Conservation (phyloP, 1,140 invertebrate genomes). For the Gonioctena quinquepunctata region DNA sequence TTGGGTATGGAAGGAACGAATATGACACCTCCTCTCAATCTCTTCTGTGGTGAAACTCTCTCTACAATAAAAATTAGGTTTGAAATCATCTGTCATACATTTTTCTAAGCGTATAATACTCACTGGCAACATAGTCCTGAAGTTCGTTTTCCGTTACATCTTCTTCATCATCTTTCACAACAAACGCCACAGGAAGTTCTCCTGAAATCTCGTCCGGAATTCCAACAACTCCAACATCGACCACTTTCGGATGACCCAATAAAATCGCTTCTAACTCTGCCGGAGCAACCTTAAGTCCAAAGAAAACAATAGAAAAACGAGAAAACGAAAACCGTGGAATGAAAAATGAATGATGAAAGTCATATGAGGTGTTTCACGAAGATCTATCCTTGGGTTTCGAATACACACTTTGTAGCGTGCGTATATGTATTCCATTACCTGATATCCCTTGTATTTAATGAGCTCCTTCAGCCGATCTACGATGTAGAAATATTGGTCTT, state of each 20-base stretch:
- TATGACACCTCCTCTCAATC: slow-evolving; percentile 63
- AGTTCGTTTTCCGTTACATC: slow-evolving; percentile 59
- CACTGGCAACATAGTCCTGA: slow-evolving; percentile 58
- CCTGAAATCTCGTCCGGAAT: slow-evolving; percentile 66
- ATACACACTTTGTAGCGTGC: too few relatives aligned
- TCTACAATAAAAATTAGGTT: neutral
- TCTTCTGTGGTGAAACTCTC: slow-evolving; percentile 50
- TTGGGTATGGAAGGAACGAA: slow-evolving; percentile 69
- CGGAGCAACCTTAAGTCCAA: slow-evolving; percentile 67
- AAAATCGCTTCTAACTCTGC: slow-evolving; percentile 75
- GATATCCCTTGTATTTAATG: slow-evolving; percentile 81
- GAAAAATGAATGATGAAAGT: too few relatives aligned
- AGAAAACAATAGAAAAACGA: neutral
- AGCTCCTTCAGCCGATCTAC: slow-evolving; percentile 87
- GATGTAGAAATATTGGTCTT: slow-evolving; percentile 73
- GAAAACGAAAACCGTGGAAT: too few relatives aligned
- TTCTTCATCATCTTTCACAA: slow-evolving; percentile 61
- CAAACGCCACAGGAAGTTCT: slow-evolving; percentile 72
- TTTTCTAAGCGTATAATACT: neutral
- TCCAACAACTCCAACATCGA: slow-evolving; percentile 75
- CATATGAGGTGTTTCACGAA: too few relatives aligned
- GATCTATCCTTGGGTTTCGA: too few relatives aligned
- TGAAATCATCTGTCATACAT: too few relatives aligned
- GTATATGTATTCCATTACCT: too few relatives aligned
- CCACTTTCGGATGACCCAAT: slow-evolving; percentile 66